Evolutionary conservation across 2,113 vertebrate genomes (phyloP).

Genomic region (Thunnus maccoyii): DNA sequence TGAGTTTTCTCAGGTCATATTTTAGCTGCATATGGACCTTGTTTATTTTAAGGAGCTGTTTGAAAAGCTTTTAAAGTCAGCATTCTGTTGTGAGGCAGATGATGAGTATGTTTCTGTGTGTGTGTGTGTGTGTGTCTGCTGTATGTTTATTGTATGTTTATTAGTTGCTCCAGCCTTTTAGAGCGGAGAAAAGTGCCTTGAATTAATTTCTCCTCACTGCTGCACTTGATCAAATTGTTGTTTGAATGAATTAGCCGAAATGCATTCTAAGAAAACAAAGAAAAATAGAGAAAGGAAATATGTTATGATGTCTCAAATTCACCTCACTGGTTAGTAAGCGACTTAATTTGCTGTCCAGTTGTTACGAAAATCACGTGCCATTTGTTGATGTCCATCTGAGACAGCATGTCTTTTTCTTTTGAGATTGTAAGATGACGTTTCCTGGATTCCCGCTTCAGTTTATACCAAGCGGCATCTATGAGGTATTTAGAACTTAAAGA

Average conservation of each 20-base stretch:
- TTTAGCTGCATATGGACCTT: slow-evolving; percentile 73
- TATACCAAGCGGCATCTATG: slow-evolving; percentile 46
- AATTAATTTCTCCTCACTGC: slow-evolving; percentile 32
- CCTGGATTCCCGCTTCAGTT: slow-evolving; percentile 54
- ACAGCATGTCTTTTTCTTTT: slow-evolving; percentile 26
- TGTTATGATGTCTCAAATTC: not conserved
- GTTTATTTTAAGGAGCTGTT: slow-evolving; percentile 75
- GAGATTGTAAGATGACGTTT: slow-evolving; percentile 38
- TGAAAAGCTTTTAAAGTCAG: slow-evolving; percentile 56
- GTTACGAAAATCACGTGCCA: not conserved
- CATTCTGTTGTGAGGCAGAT: slow-evolving; percentile 25
- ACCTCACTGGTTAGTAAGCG: not conserved
- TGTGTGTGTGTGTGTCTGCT: slow-evolving; percentile 10
- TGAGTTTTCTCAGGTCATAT: slow-evolving; percentile 77
- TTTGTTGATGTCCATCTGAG: slow-evolving; percentile 51
- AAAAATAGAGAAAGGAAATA: slow-evolving; percentile 4
- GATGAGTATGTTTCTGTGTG: slow-evolving; percentile 23
- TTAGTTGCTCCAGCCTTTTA: not conserved
- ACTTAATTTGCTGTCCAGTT: slow-evolving; percentile 10
- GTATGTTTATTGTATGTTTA: slow-evolving; percentile 21
- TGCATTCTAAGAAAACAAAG: slow-evolving; percentile 25
- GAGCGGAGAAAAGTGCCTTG: slow-evolving; percentile 15
- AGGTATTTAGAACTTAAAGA: slow-evolving; percentile 40
- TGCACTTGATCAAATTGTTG: slow-evolving; percentile 25
- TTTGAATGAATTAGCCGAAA: slow-evolving; percentile 29